Evolutionary conservation across 2,797 vertebrate species (phyloP).

Genomic region (Neoniphon sammara): DNA sequence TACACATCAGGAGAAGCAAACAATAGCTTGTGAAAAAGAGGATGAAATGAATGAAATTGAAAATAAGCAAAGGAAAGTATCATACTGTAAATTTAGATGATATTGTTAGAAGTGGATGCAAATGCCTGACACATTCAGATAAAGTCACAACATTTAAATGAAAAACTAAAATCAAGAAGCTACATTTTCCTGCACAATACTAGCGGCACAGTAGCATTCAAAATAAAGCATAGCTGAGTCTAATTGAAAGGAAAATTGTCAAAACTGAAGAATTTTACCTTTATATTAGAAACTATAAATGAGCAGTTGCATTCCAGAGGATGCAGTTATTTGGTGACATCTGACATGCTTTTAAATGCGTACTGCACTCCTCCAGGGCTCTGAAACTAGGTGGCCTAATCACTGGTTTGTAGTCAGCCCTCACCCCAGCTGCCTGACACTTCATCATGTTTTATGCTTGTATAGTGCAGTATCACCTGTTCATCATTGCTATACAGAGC

Average conservation of each 20-base stretch:
- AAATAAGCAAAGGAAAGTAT: background rate
- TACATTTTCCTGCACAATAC: background rate
- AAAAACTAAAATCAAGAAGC: too few species aligned
- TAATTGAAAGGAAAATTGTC: background rate
- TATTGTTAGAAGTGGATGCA: background rate
- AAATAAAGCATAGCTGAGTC: background rate
- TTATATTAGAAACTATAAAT: too few species aligned
- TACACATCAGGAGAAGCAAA: background rate
- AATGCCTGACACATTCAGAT: background rate
- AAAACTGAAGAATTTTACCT: background rate
- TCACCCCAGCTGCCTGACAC: constrained; percentile 7
- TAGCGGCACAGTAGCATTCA: background rate
- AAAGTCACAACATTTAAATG: too few species aligned
- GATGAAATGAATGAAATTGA: background rate
- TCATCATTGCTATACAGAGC: constrained; percentile 19
- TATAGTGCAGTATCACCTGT: constrained; percentile 16
- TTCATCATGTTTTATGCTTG: constrained; percentile 7
- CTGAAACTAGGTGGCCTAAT: background rate
- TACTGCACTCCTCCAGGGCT: background rate
- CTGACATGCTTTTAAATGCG: background rate
- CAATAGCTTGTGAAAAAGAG: background rate
- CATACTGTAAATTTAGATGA: background rate
- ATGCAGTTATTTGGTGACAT: constrained; percentile 5
- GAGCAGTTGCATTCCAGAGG: too few species aligned
- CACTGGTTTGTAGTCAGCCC: constrained; percentile 18